Evolutionary conservation across 37 sponge, comb jelly and placozoan genomes (phyloP), one percentile per base, ranked within the genome.

Genomic region (Spongia lamella): DNA sequence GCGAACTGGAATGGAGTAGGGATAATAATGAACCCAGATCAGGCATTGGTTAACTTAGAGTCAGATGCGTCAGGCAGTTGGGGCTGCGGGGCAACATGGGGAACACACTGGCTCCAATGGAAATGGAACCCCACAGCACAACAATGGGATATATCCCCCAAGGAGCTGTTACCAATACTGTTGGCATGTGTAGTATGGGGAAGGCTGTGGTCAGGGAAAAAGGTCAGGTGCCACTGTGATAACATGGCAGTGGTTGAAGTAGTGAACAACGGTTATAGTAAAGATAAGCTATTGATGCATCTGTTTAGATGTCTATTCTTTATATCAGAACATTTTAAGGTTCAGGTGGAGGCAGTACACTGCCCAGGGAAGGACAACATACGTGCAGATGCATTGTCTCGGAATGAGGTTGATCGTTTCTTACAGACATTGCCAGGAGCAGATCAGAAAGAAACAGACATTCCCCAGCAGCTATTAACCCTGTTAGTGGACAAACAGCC

Each of bases 361-460:
- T 53, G 81, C 29, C 77, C 83, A 3, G 87, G 81, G 37, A 11
- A 24, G n/a, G 31, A 32, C 20, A 86, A 86, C 50, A 24, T 20
- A 1, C 40, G 19, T 9, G 81, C 76, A 30, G 82, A 87, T 61
- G 77, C 70, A 43, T 62, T 87, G 27, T 86, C 81, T 7, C 32
- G 72, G n/a, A n/a, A n/a, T n/a, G n/a, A n/a, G n/a, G n/a, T n/a
- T n/a, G n/a, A n/a, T n/a, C n/a, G n/a, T n/a, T n/a, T n/a, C n/a
- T n/a, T n/a, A n/a, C n/a, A n/a, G n/a, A 43, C 35, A 47, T 36
- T 24, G 29, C 30, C 57, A 31, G 30, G 37, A 26, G 49, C 43
- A 14, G 35, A 15, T 15, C 21, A 25, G 30, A 26, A 15, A 47
- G 66, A 74, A 56, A 32, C 38, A 16, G n/a, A 35, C 20, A 36